Conservation (phyloP, 92 coral and sea anemone species). For the Siderastrea radians region DNA sequence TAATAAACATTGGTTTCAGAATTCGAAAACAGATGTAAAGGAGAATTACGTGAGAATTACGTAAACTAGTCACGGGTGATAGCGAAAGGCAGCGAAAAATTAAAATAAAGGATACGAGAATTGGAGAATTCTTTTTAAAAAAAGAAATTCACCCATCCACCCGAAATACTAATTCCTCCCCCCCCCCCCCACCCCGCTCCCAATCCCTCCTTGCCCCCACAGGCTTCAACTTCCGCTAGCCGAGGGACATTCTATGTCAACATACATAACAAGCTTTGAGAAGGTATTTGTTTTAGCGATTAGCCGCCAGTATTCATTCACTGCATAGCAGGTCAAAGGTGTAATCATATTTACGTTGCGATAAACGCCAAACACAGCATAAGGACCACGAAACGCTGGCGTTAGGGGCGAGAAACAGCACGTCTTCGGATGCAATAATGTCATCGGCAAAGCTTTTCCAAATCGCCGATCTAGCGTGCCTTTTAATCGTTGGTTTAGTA, state of each 20-base stretch:
- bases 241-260: neutral
- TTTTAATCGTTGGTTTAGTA: slow-evolving; percentile 13
- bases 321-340: slow-evolving; percentile 8
- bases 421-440: neutral
- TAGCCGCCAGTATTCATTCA: slow-evolving; percentile 16
- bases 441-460: slow-evolving; percentile 27
- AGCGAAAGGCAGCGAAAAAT: no score
- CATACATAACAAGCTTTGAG: neutral
- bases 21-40: no score
- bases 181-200: neutral
- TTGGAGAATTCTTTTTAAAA: no score
- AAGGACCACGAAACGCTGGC: neutral
- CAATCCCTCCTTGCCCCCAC: neutral
- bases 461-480: slow-evolving; percentile 30
- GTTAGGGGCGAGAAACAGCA: neutral
- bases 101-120: no score
- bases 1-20: no score
- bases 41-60: no score
- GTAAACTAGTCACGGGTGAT: no score
- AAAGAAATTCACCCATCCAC: no score
- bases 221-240: neutral
- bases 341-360: neutral
- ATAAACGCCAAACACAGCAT: neutral
- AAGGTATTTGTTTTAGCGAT: slow-evolving; percentile 11
- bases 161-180: no score